Base-by-base conservation (phyloP, 2,113 vertebrate species). In the Crotophaga sulcirostris region DNA sequence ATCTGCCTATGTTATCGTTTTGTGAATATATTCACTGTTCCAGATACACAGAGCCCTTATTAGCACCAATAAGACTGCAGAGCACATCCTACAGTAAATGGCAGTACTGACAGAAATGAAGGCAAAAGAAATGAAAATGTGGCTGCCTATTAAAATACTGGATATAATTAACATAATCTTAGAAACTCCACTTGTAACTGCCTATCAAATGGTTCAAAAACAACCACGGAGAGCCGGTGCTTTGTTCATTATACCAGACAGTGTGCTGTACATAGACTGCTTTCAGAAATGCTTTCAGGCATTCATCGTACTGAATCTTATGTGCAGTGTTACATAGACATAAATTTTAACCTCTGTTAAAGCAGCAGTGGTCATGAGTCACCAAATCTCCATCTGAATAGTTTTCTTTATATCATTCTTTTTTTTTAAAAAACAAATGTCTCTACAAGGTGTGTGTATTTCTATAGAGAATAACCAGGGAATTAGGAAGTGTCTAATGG, bases 21-120 rank as follows among this genome's bases (percentile, higher is more conserved):
- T 93, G 72, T 94, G 90, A 97, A 88, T 97, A 40, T 94, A 90
- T 96, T 97, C 90, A 89, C 84, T 96, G 92, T 96, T 83, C 70
- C 93, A 92, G 90, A 96, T 87, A 91, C 54, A 95, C 34, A 94
- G 83, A 90, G 45, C 38, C 79, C 66, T 84, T 95, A 75, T 96
- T 96, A 79, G 45, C 68, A 20, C 25, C 20, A 7, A 17, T 87
- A 55, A 68, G 73, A 67, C 92, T 68, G 68, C 51, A 80, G 80
- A 87, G 34, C 31, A 49, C 64, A 86, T 84, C 62, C 74, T 82
- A 60, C 79, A 92, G 66, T 90, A 91, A 91, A 86, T 87, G 67
- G 78, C 91, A 89, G 56, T 77, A 80, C 73, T 52, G 9, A 34
- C 90, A 95, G 92, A 89, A 94, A 92, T 69, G 44, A 89, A 95